These are phyloP conservation scores for Aproaerema taeniolella DNA, from an alignment of 2,888 invertebrate species.

Conservation along the genomic window DNA sequence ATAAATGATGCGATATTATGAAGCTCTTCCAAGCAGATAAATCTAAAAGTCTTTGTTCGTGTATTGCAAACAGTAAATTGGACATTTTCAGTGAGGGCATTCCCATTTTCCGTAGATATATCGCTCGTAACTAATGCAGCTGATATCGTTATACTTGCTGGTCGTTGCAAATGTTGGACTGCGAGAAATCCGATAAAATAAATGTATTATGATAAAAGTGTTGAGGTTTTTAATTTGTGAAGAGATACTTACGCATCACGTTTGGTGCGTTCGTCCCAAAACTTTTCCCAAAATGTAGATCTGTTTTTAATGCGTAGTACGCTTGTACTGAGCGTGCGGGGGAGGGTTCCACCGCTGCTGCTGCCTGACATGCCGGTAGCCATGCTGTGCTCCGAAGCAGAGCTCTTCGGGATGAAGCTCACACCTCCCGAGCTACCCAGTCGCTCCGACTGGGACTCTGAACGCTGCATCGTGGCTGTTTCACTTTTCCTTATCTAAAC, in stretches of 20 bases:
- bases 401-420: constrained; percentile 63
- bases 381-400: constrained; percentile 71
- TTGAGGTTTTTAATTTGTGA: background rate
- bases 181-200: constrained; percentile 2
- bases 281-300: constrained; percentile 91
- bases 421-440: constrained; percentile 52
- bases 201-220: constrained; percentile 1
- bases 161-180: no score
- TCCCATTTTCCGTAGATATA: constrained; percentile 6
- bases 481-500: constrained; percentile 19
- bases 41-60: no score
- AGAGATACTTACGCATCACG: constrained; percentile 82
- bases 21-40: no score
- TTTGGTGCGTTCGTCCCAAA: constrained; percentile 83
- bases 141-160: background rate
- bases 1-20: no score
- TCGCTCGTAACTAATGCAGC: constrained; percentile 1
- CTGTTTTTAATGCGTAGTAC: constrained; percentile 87
- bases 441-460: constrained; percentile 77
- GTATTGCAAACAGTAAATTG: no score
- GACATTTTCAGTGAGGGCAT: background rate
- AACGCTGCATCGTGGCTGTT: constrained; percentile 59
- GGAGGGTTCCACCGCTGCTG: constrained; percentile 74
- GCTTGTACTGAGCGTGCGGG: constrained; percentile 86
- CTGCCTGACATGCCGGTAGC: constrained; percentile 68